A percentile compares a stretch with the other conserved stretches of the same genome.
Conservation (phyloP, 2,113 vertebrate genomes). For the Empidonax traillii region DNA sequence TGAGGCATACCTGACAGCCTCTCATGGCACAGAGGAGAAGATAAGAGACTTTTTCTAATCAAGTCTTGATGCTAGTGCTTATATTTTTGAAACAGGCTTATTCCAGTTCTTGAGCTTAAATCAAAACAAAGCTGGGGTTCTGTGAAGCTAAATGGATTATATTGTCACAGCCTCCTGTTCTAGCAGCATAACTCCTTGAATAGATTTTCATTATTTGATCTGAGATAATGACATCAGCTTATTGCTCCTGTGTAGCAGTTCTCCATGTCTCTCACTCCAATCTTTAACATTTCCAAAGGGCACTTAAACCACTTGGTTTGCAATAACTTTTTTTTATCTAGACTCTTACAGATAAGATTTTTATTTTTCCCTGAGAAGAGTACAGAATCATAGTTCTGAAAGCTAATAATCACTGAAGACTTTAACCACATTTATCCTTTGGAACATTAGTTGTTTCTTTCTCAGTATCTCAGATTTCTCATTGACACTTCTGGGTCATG, state of each 20-base stretch:
- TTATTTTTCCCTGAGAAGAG: conserved; percentile 27
- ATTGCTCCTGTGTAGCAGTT: conserved; percentile 5
- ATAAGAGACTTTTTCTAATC: conserved; percentile 21
- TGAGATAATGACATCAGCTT: conserved; percentile 22
- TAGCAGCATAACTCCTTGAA: conserved; percentile 25
- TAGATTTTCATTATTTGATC: conserved; percentile 48
- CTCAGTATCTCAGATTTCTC: neutral
- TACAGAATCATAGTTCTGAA: neutral
- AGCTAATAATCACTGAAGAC: neutral
- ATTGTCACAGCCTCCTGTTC: conserved; percentile 11
- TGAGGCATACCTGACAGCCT: neutral
- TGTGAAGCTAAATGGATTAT: conserved; percentile 31
- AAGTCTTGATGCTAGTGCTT: neutral
- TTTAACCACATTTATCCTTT: neutral
- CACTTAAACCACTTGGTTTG: neutral
- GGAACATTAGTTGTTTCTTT: neutral
- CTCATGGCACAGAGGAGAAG: neutral
- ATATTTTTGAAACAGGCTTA: conserved; percentile 42
- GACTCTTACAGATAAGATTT: conserved; percentile 16
- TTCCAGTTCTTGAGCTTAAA: conserved; percentile 29
- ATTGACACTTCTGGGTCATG: neutral
- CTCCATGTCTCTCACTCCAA: neutral
- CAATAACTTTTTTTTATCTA: conserved; percentile 21
- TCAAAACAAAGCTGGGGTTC: conserved; percentile 41
- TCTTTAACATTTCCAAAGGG: conserved; percentile 48